Base-by-base conservation (phyloP, 2,888 invertebrate species). In the Sphaeridia pumilis region DNA sequence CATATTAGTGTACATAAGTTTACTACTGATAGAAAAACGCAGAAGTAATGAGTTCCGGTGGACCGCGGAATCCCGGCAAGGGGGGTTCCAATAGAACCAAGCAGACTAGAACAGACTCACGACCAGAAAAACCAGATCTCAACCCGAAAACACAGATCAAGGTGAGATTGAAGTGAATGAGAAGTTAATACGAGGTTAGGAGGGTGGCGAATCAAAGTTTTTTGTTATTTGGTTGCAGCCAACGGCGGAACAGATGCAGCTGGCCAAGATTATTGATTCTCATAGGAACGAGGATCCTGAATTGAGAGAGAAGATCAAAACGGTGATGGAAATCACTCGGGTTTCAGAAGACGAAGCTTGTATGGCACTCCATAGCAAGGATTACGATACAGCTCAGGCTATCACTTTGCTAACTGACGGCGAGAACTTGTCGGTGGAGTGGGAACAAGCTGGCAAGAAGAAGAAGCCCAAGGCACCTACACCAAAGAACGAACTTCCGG, bases 331-430 rank as follows among this genome's bases (percentile, higher is more conserved):
- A 70, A 81, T 89, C 78, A 92, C 93, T 52, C 81, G 85, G 66
- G 83, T 85, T 68, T 80, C 86, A 49, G 87, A 88, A 70, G 92
- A 92, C 70, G 88, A 89, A 72, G 90, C 87, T 51, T 84, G 86
- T 68, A 84, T 88, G 70, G 93, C 92, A 56, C 79, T 95, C 54
- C 87, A 92, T 71, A 93, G 94, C 75, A 84, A 86, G 68, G 88
- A 92, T 74, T 83, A 87, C 71, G 90, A 94, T 74, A 75, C 86
- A 69, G 81, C 84, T 66, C 78, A 79, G 68, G 93, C 90, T 58
- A 82, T 84, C 66, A 83, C 84, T 68, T 78, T 84, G 73, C 76
- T 89, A 58, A 75, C 85, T 49, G 89, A 89, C 70, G 82, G 84
- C 67, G 77, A 79, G 74, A 58, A 60, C 22, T 52, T 64, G 35